A percentile compares a stretch with the other conserved stretches of the same genome.
phyloP scores from a whole-genome alignment of 1,140 invertebrate genomes.

The Papilio polyxenes region DNA sequence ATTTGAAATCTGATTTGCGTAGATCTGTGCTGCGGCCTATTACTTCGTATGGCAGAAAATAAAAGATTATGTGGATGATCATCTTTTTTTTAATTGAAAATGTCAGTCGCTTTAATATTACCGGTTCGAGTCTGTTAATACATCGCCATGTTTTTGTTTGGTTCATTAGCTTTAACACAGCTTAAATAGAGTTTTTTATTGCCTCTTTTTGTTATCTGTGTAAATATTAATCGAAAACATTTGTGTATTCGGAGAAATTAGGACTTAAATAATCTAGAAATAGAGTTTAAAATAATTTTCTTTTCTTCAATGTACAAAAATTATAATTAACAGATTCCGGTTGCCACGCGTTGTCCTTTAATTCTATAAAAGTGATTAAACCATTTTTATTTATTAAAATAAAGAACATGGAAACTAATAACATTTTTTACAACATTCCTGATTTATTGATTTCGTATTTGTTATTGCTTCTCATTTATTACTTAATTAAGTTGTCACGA shows the following conservation, averaged over 20 bases:
- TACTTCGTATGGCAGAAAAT: conserved; percentile 48
- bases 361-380: neutral
- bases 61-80: conserved; percentile 54
- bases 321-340: conserved; percentile 7
- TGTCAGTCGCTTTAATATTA: conserved; percentile 68
- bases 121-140: conserved; percentile 65
- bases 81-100: conserved; percentile 73
- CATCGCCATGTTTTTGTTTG: conserved; percentile 52
- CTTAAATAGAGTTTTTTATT: conserved; percentile 43
- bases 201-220: conserved; percentile 42
- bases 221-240: conserved; percentile 40
- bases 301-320: neutral
- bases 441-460: conserved; percentile 13
- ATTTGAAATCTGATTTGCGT: conserved; percentile 36
- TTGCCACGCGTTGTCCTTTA: neutral
- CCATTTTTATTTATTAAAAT: conserved; percentile 11
- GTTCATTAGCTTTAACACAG: conserved; percentile 58
- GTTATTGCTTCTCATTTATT: neutral
- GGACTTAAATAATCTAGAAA: neutral
- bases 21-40: conserved; percentile 30
- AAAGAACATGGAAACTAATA: neutral
- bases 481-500: conserved; percentile 11
- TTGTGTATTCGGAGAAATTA: conserved; percentile 5
- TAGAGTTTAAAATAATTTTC: neutral
- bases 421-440: neutral